phyloP scores from a whole-genome alignment of 2,888 invertebrate species.

The Tipula lateralis region DNA sequence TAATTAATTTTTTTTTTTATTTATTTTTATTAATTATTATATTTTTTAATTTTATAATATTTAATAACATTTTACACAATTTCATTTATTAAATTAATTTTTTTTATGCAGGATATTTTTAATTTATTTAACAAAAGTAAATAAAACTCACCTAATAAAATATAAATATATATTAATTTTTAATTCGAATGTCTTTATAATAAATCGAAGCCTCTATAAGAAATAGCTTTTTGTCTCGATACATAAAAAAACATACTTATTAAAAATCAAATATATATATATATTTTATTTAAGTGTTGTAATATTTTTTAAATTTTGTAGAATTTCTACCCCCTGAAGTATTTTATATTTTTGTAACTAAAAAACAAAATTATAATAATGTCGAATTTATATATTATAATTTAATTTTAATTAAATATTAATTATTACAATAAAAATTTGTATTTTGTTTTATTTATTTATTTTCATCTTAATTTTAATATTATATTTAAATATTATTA shows the following conservation, averaged over 20 bases:
- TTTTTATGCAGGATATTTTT: background rate
- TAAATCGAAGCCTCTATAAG: background rate
- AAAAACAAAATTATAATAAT: background rate
- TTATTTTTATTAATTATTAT: conserved; percentile 2
- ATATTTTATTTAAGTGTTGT: background rate
- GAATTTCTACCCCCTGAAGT: conserved; percentile 30
- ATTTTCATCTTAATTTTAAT: conserved; percentile 2
- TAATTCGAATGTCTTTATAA: background rate
- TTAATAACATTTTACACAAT: conserved; percentile 11
- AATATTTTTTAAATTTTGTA: conserved; percentile 26
- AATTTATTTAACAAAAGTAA: background rate
- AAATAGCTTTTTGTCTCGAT: conserved; percentile 32
- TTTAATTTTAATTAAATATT: conserved; percentile 26
- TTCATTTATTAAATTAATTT: background rate
- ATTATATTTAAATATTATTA: conserved; percentile 13
- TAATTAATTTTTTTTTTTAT: background rate
- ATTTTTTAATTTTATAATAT: background rate
- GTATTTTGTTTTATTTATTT: background rate
- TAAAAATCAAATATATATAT: background rate
- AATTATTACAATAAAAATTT: conserved; percentile 20
- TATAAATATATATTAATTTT: background rate
- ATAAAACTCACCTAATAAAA: background rate
- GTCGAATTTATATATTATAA: conserved; percentile 3
- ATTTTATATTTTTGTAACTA: conserved; percentile 20
- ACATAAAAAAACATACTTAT: background rate